Evolutionary conservation across 2,113 vertebrate genomes (phyloP), one percentile per base, ranked within the genome.

Genomic region (Myrmophylax atrothorax): DNA sequence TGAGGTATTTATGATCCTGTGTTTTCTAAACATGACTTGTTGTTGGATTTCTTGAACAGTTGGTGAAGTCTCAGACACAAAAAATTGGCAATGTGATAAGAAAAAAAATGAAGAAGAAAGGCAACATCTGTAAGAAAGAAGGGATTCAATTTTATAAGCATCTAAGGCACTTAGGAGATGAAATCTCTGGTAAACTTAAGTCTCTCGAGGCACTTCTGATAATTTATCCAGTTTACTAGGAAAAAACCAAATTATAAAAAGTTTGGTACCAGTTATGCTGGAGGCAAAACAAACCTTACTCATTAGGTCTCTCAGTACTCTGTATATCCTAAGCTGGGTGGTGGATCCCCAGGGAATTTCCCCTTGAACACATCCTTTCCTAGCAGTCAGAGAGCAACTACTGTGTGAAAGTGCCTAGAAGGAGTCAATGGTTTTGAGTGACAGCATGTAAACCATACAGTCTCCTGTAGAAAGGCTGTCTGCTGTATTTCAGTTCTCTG

Each of bases 401-500:
- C 66, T 37, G 18, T 60, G 70, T 1, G 7, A 56, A 64, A 72
- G 42, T 69, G 58, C 73, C 88, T 93, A 88, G 76, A 90, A 94
- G 44, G 67, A 92, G 59, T 81, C 74, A 46, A 40, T 28, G 53
- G 0, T 70, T 90, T 63, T 87, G 91, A 94, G 75, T 93, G 92
- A 89, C 84, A 95, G 81, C 66, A 82, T 3, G 16, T 73, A 91
- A 89, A 96, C 62, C 1, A 1, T 47, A 46, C 38, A 31, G 75
- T 42, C 72, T 94, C 70, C 56, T 63, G 59, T 26, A 94, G 87
- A 83, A 94, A 87, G 60, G 42, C 59, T 91, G 94, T 66, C 84
- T 94, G 68, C 46, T 88, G 76, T 63, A 53, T 93, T 94, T 81
- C 82, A 88, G 67, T 60, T 84, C 73, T 67, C 88, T 83, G 28